These are phyloP conservation scores for Labroides dimidiatus DNA, from an alignment of 2,797 vertebrate genomes.

Conservation along the genomic window DNA sequence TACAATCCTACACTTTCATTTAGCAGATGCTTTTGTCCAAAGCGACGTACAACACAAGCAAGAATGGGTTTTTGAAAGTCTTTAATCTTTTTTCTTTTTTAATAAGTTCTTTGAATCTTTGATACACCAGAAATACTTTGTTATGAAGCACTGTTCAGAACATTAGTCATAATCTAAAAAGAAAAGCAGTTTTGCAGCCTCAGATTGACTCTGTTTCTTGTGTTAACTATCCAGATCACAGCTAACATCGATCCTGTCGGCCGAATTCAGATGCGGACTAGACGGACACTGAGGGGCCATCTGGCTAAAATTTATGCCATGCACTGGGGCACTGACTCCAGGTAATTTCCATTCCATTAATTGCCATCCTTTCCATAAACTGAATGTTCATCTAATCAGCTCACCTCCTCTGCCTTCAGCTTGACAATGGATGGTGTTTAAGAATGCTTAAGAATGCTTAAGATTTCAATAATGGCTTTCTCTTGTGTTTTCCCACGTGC, in stretches of 20 bases:
- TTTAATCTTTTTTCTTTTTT: background rate
- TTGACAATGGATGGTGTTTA: conserved; percentile 42
- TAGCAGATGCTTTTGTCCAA: no score
- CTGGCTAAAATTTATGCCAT: conserved; percentile 99
- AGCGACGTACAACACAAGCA: no score
- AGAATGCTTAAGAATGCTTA: no score
- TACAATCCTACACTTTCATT: no score
- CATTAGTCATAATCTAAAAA: background rate
- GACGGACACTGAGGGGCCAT: conserved; percentile 97
- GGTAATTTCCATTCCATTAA: conserved; percentile 86
- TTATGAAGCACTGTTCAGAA: background rate
- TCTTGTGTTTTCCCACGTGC: no score
- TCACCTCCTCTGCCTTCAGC: conserved; percentile 31
- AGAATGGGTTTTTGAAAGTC: no score
- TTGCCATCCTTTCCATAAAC: conserved; percentile 39
- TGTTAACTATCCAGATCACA: conserved; percentile 88
- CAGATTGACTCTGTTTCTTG: conserved; percentile 23
- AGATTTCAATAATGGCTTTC: no score
- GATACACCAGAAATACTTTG: background rate
- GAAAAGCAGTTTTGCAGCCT: background rate
- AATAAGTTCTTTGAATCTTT: background rate
- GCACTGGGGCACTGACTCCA: conserved; percentile 99
- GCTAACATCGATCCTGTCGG: conserved; percentile 99
- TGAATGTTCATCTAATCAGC: conserved; percentile 44
- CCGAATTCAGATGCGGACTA: conserved; percentile 99